phyloP scores from a whole-genome alignment of 2,888 invertebrate genomes.

The Mesochorus sp. region DNA sequence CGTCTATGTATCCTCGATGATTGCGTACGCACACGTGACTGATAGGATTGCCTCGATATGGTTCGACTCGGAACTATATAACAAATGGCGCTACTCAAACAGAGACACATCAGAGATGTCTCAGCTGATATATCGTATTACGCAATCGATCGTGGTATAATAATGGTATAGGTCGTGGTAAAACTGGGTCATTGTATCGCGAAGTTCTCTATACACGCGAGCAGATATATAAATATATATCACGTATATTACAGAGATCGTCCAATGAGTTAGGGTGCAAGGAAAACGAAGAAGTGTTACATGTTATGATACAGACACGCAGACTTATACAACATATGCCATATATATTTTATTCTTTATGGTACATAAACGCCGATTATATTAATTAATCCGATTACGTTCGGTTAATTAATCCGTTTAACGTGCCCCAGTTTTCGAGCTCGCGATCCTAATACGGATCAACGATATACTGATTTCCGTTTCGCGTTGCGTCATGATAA shows the following conservation, averaged over 20 bases:
- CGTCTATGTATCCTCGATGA: too few relatives aligned
- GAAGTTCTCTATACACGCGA: slow-evolving; percentile 11
- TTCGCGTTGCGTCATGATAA: background rate
- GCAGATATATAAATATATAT: slow-evolving; percentile 1
- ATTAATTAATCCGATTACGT: slow-evolving; percentile 69
- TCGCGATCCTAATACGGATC: background rate
- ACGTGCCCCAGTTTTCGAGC: slow-evolving; percentile 60
- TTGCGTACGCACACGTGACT: too few relatives aligned
- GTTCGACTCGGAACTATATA: slow-evolving; percentile 34
- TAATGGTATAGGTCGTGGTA: slow-evolving; percentile 67
- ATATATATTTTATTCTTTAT: slow-evolving; percentile 3
- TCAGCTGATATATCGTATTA: slow-evolving; percentile 62
- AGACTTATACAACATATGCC: background rate
- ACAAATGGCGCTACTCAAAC: slow-evolving; percentile 23
- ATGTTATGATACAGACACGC: background rate
- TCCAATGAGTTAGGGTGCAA: background rate
- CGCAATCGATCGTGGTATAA: slow-evolving; percentile 70
- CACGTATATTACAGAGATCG: background rate
- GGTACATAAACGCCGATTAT: slow-evolving; percentile 33
- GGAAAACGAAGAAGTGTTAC: slow-evolving; percentile 13
- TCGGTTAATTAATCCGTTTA: slow-evolving; percentile 67
- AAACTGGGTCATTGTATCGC: slow-evolving; percentile 74
- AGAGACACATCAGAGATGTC: slow-evolving; percentile 19
- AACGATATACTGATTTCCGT: slow-evolving; percentile 47
- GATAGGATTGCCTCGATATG: slow-evolving; percentile 28